These are phyloP conservation scores for Epirrita christyi DNA, from an alignment of 2,888 invertebrate species.

Conservation along the genomic window DNA sequence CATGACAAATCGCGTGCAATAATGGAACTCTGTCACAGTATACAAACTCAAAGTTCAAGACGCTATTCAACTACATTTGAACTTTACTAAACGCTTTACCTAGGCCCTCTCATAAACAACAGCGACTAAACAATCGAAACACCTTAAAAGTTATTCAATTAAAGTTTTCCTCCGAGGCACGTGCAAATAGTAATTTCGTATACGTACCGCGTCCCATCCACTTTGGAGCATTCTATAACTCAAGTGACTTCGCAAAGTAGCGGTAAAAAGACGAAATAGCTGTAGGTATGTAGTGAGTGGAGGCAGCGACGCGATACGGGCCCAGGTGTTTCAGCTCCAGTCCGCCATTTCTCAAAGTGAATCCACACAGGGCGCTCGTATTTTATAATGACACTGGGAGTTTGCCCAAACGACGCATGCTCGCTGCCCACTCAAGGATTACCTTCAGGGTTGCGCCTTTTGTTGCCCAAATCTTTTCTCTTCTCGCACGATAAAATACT, in stretches of 20 bases:
- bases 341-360: slow-evolving; percentile 82
- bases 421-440: slow-evolving; percentile 77
- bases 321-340: slow-evolving; percentile 71
- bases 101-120: slow-evolving; percentile 20
- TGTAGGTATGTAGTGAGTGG: slow-evolving; percentile 45
- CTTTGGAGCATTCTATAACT: slow-evolving; percentile 50
- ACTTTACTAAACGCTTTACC: background rate
- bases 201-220: slow-evolving; percentile 36
- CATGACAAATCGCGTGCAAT: background rate
- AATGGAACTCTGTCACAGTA: background rate
- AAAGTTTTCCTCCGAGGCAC: slow-evolving; percentile 31
- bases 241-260: slow-evolving; percentile 54
- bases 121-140: slow-evolving; percentile 21
- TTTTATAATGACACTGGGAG: slow-evolving; percentile 80
- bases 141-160: slow-evolving; percentile 32
- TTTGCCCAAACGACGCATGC: slow-evolving; percentile 75
- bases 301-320: slow-evolving; percentile 47
- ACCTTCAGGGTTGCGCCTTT: slow-evolving; percentile 62
- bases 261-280: slow-evolving; percentile 55
- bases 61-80: slow-evolving; percentile 11
- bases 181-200: slow-evolving; percentile 32
- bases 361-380: slow-evolving; percentile 73
- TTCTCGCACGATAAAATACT: slow-evolving; percentile 41
- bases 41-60: slow-evolving; percentile 12
- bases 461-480: slow-evolving; percentile 51